Evolutionary conservation across 1,140 invertebrate genomes (phyloP), one percentile per base, ranked within the genome.

Genomic region (Drosophila kanapiae): DNA sequence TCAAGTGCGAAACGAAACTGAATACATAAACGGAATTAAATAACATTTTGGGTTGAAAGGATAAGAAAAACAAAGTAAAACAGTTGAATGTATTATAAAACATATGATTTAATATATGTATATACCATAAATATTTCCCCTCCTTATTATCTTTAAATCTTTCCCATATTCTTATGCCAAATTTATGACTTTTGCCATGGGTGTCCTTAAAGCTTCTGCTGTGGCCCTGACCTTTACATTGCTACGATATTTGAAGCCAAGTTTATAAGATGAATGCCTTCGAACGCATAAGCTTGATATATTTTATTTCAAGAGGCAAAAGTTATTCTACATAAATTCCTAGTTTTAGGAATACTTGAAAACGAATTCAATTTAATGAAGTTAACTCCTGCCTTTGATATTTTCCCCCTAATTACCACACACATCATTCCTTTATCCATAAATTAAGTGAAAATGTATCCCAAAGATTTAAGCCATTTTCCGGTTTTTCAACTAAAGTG

Each of bases 1-100:
- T 60, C 53, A 49, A 72, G 29, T 58, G 42, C 42, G 23, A 9
- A 1, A 16, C 6, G n/a, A 47, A 62, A 47, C 49, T n/a, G 49
- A 16, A 16, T 6, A 10, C 13, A 27, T 38, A 59, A 45, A 45
- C 23, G 29, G n/a, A n/a, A 54, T 70, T 54, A 38, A 67, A 54
- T 16, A 40, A 37, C 23, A 16, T 29, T 58, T 57, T 16, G 1
- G 3, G 9, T 6, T 8, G 3, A 35, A 43, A 18, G 5, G 2
- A 42, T 13, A 2, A 5, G 3, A 13, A 6, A 13, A 6, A 27
- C 7, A 47, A 49, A 23, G 14, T 35, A 18, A 29, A 29, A 13
- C n/a, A 27, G 6, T 42, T 29, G 10, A n/a, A 11, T 8, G 1
- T 38, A 56, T 56, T 18, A 11, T 5, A 14, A 11, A 10, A 9